phyloP scores from a whole-genome alignment of 1,140 invertebrate genomes.

The Campoletis sonorensis region DNA sequence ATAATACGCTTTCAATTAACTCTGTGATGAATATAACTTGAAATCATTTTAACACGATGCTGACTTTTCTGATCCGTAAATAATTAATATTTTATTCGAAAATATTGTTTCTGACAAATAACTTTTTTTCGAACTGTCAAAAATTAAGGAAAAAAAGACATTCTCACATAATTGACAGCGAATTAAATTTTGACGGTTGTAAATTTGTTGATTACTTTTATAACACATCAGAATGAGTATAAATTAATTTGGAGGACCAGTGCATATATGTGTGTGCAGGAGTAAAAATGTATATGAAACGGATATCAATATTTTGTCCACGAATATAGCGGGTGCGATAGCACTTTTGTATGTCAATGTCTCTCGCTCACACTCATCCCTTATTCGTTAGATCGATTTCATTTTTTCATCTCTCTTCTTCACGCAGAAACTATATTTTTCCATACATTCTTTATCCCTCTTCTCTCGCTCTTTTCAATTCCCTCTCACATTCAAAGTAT shows the following conservation, averaged over 20 bases:
- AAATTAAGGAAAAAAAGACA: no score
- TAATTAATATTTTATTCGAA: no score
- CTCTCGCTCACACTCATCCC: neutral
- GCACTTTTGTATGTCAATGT: neutral
- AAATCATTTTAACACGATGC: no score
- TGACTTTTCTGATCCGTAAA: no score
- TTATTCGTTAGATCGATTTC: neutral
- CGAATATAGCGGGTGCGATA: conserved; percentile 16
- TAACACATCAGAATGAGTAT: neutral
- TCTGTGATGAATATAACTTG: no score
- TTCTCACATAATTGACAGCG: no score
- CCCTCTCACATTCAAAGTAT: neutral
- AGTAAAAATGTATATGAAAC: neutral
- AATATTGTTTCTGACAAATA: no score
- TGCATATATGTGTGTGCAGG: neutral
- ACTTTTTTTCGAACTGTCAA: no score
- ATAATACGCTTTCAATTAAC: no score
- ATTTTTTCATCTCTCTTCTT: neutral
- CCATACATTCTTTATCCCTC: neutral
- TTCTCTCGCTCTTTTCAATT: neutral
- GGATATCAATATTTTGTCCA: conserved; percentile 49
- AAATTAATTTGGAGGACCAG: neutral
- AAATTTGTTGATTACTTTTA: neutral
- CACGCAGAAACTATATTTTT: neutral
- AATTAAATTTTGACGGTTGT: no score